Conservation (phyloP, 1,140 invertebrate genomes). For the Scaptodrosophila lebanonensis region DNA sequence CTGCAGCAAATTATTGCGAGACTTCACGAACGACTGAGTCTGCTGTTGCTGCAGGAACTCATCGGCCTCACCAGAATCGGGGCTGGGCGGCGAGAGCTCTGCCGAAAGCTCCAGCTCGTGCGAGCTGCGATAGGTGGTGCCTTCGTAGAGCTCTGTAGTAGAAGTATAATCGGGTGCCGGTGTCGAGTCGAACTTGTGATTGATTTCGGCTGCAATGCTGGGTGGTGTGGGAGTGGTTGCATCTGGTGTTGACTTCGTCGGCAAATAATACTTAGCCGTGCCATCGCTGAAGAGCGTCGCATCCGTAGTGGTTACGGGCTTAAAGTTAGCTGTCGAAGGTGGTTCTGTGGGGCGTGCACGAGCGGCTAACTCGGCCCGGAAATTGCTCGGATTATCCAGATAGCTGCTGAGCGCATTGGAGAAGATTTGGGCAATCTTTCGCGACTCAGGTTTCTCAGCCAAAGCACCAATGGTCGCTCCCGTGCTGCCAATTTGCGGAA, state of each 20-base stretch:
- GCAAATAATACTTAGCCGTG: slow-evolving; percentile 67
- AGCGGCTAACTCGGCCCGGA: slow-evolving; percentile 83
- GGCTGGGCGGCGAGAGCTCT: slow-evolving; percentile 50
- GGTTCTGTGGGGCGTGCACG: slow-evolving; percentile 88
- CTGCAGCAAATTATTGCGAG: slow-evolving; percentile 60
- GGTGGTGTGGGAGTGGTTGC: slow-evolving; percentile 67
- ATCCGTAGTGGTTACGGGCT: slow-evolving; percentile 56
- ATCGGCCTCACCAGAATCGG: slow-evolving; percentile 57
- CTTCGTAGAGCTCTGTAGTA: slow-evolving; percentile 52
- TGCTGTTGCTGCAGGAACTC: slow-evolving; percentile 70
- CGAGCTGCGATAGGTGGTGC: slow-evolving; percentile 43
- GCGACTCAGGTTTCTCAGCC: slow-evolving; percentile 82
- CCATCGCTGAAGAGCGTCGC: slow-evolving; percentile 58
- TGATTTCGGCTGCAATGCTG: slow-evolving; percentile 77
- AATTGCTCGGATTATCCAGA: slow-evolving; percentile 87
- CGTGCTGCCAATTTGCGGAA: slow-evolving; percentile 71
- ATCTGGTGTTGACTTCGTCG: slow-evolving; percentile 54
- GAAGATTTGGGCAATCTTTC: slow-evolving; percentile 88
- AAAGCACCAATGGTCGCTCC: slow-evolving; percentile 58
- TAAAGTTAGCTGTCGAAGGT: slow-evolving; percentile 71
- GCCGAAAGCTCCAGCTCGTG: slow-evolving; percentile 58
- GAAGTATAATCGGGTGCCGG: slow-evolving; percentile 45
- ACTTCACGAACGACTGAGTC: slow-evolving; percentile 73
- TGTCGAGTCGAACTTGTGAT: slow-evolving; percentile 73
- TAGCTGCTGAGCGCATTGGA: slow-evolving; percentile 88